Evolutionary conservation across 35 echinoderm and acorn worm genomes (phyloP).

Genomic region (Anneissia japonica): DNA sequence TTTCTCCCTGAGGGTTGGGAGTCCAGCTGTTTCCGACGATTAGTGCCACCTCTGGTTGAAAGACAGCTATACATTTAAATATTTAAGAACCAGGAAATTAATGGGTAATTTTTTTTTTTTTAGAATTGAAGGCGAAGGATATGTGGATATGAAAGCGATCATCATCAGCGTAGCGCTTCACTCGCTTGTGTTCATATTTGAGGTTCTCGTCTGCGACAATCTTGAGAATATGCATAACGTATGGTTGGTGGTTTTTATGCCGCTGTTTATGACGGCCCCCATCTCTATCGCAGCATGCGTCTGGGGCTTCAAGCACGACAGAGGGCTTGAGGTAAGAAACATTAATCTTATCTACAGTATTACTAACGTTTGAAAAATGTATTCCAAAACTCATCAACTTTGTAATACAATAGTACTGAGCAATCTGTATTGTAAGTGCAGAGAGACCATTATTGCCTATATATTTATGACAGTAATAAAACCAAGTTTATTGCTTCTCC

Average conservation of each 20-base stretch:
- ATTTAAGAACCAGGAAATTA: too few species aligned
- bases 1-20: too few species aligned
- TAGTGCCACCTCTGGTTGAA: too few species aligned
- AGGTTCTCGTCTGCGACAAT: slow-evolving; percentile 75
- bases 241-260: slow-evolving; percentile 92
- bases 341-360: not conserved
- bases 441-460: too few species aligned
- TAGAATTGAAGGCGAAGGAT: slow-evolving; percentile 96
- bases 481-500: too few species aligned
- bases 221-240: slow-evolving; percentile 51
- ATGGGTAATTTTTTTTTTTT: not conserved
- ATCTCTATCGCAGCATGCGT: slow-evolving; percentile 93
- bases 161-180: slow-evolving; percentile 81
- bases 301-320: slow-evolving; percentile 94
- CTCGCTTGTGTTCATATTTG: slow-evolving; percentile 85
- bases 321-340: slow-evolving; percentile 64
- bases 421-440: too few species aligned
- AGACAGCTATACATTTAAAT: too few species aligned
- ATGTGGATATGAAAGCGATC: slow-evolving; percentile 90
- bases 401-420: too few species aligned
- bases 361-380: too few species aligned
- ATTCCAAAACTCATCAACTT: too few species aligned
- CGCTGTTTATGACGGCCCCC: slow-evolving; percentile 76
- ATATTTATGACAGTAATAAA: too few species aligned
- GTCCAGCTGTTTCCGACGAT: too few species aligned